These are phyloP conservation scores for Himalopsyche anomala DNA, from an alignment of 2,888 invertebrate species.

Conservation along the genomic window DNA sequence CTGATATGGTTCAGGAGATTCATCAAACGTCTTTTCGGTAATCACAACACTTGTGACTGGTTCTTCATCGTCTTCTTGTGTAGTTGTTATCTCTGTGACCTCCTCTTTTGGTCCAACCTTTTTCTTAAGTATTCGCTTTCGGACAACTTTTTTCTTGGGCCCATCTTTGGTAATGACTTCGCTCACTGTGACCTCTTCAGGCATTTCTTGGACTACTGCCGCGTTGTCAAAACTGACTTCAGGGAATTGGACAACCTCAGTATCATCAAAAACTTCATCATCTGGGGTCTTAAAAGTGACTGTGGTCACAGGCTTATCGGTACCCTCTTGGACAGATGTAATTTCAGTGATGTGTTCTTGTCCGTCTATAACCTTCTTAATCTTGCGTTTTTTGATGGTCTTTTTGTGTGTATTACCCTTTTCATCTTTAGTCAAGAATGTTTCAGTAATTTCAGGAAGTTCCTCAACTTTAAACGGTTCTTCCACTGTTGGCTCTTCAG, in stretches of 20 bases:
- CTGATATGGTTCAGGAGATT: constrained; percentile 67
- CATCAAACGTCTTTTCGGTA: constrained; percentile 59
- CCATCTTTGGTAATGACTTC: constrained; percentile 68
- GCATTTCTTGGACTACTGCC: constrained; percentile 56
- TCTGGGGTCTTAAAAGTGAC: constrained; percentile 59
- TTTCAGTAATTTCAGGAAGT: constrained; percentile 64
- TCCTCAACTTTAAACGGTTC: constrained; percentile 65
- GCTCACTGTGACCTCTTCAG: constrained; percentile 68
- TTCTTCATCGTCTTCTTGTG: constrained; percentile 68
- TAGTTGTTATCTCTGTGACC: constrained; percentile 68
- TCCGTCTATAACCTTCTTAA: constrained; percentile 67
- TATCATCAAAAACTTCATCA: background rate
- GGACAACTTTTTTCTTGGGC: constrained; percentile 69
- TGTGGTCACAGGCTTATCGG: constrained; percentile 67
- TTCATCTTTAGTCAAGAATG: constrained; percentile 4
- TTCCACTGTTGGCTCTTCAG: background rate
- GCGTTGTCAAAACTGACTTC: background rate
- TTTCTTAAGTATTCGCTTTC: constrained; percentile 67
- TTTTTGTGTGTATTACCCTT: constrained; percentile 64
- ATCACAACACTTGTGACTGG: constrained; percentile 48
- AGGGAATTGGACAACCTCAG: constrained; percentile 45
- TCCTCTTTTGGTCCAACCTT: constrained; percentile 67
- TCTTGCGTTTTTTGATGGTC: constrained; percentile 67
- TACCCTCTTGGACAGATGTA: constrained; percentile 67
- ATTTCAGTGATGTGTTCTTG: constrained; percentile 68